Evolutionary conservation across 2,113 vertebrate species (phyloP).

Genomic region (Notechis scutatus): DNA sequence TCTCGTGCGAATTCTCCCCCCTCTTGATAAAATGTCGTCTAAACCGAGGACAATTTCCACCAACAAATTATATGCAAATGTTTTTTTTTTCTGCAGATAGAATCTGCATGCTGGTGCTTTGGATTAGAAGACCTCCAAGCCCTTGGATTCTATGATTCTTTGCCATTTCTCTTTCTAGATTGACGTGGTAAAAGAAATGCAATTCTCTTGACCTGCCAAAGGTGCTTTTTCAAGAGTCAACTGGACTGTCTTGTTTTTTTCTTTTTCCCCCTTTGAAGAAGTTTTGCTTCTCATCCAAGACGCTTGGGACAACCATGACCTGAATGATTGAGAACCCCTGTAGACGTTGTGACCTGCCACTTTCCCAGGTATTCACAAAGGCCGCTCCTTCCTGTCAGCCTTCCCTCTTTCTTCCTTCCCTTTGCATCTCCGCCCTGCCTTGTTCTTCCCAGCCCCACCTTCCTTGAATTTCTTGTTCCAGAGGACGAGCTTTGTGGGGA

Average conservation of each 20-base stretch:
- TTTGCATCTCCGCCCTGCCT: neutral
- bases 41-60: neutral
- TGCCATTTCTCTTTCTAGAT: neutral
- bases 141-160: neutral
- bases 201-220: neutral
- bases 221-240: too few relatives aligned
- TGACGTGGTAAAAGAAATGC: neutral
- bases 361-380: neutral
- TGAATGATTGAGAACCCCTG: too few relatives aligned
- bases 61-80: neutral
- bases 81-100: neutral
- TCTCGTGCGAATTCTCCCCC: neutral
- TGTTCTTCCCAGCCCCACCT: neutral
- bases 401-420: neutral
- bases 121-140: too few relatives aligned
- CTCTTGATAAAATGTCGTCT: neutral
- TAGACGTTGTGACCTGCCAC: neutral
- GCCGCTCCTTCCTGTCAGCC: neutral
- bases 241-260: too few relatives aligned
- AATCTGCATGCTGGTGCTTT: neutral
- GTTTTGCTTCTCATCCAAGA: too few relatives aligned
- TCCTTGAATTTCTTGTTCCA: neutral
- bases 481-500: neutral
- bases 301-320: too few relatives aligned
- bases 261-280: too few relatives aligned